Base-by-base conservation (phyloP, 1,140 invertebrate species). In the Drosophila lacertosa region DNA sequence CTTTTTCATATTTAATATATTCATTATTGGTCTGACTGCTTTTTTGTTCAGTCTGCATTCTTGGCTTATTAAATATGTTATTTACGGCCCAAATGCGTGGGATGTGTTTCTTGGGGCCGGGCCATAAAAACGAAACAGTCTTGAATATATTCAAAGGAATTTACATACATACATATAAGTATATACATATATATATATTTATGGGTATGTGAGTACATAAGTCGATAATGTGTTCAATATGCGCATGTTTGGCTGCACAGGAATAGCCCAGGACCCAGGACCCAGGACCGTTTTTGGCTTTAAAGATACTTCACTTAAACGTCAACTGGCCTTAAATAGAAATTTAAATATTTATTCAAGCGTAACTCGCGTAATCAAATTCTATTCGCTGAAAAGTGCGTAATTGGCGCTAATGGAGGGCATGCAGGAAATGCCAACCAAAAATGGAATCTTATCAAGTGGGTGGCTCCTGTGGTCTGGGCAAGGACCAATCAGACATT, bases 31-130 rank as follows among this genome's bases (percentile, higher is more conserved):
- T 13, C 29, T 22, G n/a, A 0, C 16, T 22, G 15, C 22, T 10
- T 55, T 48, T 22, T 35, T 11, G 22, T 3, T 42, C 26, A n/a
- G 39, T 69, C 48, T 13, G 54, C 58, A 54, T 33, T 69, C 44
- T 67, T 48, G 73, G 59, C 72, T 80, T 83, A 86, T 80, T 86
- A 76, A 80, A 83, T 80, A 62, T 63, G 35, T 63, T 83, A 80
- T 83, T 83, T 86, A 86, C 66, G 67, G 45, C 42, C 42, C 11
- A 35, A 32, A 32, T 57, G 80, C 75, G 79, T 83, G 80, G 79
- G 51, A 26, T n/a, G 71, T 24, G 33, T 37, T 35, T 54, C 63
- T 62, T 59, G 51, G 45, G 54, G 47, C 51, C 63, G 47, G 63
- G 39, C 42, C 51, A 65, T 70, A 57, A 65, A 67, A 64, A 44